Evolutionary conservation across 2,113 vertebrate species (phyloP).

Genomic region (Oryzias celebensis): DNA sequence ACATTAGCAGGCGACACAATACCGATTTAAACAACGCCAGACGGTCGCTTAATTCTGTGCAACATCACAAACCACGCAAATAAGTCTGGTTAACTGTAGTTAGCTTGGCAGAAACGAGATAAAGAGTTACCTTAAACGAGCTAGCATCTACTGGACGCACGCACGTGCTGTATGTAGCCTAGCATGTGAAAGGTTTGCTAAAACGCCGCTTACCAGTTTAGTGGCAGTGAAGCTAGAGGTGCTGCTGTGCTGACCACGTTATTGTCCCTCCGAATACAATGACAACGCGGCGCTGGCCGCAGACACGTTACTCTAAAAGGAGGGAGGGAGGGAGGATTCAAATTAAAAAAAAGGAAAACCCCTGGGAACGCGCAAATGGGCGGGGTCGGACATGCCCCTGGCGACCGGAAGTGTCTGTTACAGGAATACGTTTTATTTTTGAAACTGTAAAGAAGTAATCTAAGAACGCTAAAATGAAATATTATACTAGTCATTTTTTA

Average conservation of each 20-base stretch:
- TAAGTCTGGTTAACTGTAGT: slow-evolving; percentile 17
- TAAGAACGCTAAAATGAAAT: too few species aligned
- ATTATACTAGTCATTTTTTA: too few species aligned
- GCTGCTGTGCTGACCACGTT: slow-evolving; percentile 64
- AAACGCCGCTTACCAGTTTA: slow-evolving; percentile 50
- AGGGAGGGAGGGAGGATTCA: not conserved
- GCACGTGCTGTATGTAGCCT: not conserved
- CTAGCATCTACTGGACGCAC: not conserved
- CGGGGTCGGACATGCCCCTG: slow-evolving; percentile 24
- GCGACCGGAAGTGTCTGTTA: not conserved
- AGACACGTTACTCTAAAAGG: slow-evolving; percentile 18
- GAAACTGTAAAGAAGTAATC: too few species aligned
- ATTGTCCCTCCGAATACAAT: slow-evolving; percentile 49
- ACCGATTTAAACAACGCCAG: slow-evolving; percentile 26
- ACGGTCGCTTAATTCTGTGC: not conserved
- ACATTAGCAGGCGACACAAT: slow-evolving; percentile 55
- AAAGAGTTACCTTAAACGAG: not conserved
- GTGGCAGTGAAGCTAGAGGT: slow-evolving; percentile 28
- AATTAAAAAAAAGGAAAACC: slow-evolving; percentile 39
- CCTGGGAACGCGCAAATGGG: slow-evolving; percentile 60
- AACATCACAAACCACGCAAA: not conserved
- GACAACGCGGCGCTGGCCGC: slow-evolving; percentile 50
- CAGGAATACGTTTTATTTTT: not conserved
- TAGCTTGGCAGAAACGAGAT: not conserved
- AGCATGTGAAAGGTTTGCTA: not conserved